These are phyloP conservation scores for Encarsia formosa DNA, from an alignment of 2,888 invertebrate species.

Conservation along the genomic window DNA sequence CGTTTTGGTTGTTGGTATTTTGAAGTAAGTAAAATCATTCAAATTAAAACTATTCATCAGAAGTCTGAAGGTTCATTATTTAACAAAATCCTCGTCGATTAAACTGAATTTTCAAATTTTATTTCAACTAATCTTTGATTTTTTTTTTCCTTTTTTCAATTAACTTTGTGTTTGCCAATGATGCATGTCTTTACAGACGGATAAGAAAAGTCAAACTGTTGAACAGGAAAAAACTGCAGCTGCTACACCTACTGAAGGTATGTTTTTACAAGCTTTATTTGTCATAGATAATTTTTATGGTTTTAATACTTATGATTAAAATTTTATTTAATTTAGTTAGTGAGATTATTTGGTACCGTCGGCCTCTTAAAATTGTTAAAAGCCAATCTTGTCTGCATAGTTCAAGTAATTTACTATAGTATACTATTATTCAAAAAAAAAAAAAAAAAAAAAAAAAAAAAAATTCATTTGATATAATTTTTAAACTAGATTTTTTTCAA, in stretches of 20 bases:
- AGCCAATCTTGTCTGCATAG: no score
- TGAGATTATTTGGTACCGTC: no score
- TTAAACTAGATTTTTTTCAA: no score
- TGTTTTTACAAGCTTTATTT: constrained; percentile 28
- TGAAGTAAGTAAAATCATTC: not conserved
- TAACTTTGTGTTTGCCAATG: no score
- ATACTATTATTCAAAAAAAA: not conserved
- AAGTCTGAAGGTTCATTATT: not conserved
- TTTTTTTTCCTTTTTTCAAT: constrained; percentile 17
- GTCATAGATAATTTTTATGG: not conserved
- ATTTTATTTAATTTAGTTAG: no score
- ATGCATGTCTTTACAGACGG: constrained; percentile 36
- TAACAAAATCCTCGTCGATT: no score
- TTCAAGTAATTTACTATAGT: no score
- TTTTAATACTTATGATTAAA: not conserved
- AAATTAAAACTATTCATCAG: not conserved
- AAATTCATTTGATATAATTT: not conserved
- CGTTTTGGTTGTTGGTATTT: not conserved
- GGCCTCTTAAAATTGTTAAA: no score
- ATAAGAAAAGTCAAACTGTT: constrained; percentile 37
- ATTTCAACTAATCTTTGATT: constrained; percentile 6
- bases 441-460: not conserved
- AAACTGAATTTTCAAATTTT: no score
- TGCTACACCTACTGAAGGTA: constrained; percentile 38
- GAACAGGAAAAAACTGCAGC: constrained; percentile 39